phyloP scores from a whole-genome alignment of 2,888 invertebrate genomes.

The Tinea trinotella region DNA sequence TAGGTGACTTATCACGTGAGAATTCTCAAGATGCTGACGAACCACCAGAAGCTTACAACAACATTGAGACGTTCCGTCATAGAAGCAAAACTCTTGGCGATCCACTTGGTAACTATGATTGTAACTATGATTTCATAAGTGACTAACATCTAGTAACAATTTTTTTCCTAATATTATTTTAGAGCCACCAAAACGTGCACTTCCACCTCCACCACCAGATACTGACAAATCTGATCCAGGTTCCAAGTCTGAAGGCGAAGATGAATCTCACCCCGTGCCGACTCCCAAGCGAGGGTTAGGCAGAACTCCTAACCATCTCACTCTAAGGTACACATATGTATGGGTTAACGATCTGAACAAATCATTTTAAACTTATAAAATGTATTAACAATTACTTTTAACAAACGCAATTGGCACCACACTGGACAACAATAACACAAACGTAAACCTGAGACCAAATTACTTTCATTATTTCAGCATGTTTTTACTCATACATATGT shows the following conservation, averaged over 20 bases:
- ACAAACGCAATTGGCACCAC: slow-evolving; percentile 29
- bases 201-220: slow-evolving; percentile 52
- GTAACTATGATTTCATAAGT: neutral
- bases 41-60: slow-evolving; percentile 40
- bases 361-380: slow-evolving; percentile 6
- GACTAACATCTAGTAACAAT: neutral
- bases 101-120: slow-evolving; percentile 73
- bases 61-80: slow-evolving; percentile 76
- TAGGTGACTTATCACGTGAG: slow-evolving; percentile 82
- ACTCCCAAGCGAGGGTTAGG: slow-evolving; percentile 80
- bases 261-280: slow-evolving; percentile 79
- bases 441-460: slow-evolving; percentile 26
- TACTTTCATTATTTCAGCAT: slow-evolving; percentile 31
- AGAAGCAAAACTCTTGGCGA: slow-evolving; percentile 95
- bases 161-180: neutral
- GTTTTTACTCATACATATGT: slow-evolving; percentile 59
- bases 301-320: slow-evolving; percentile 93
- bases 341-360: slow-evolving; percentile 34
- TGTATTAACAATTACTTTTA: slow-evolving; percentile 20
- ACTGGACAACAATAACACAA: slow-evolving; percentile 14
- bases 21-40: slow-evolving; percentile 79
- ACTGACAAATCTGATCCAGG: slow-evolving; percentile 75
- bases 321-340: slow-evolving; percentile 78
- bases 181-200: slow-evolving; percentile 32
- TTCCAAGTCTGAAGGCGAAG: slow-evolving; percentile 90